phyloP scores from a whole-genome alignment of 2,113 vertebrate genomes.

The Caloenas nicobarica region DNA sequence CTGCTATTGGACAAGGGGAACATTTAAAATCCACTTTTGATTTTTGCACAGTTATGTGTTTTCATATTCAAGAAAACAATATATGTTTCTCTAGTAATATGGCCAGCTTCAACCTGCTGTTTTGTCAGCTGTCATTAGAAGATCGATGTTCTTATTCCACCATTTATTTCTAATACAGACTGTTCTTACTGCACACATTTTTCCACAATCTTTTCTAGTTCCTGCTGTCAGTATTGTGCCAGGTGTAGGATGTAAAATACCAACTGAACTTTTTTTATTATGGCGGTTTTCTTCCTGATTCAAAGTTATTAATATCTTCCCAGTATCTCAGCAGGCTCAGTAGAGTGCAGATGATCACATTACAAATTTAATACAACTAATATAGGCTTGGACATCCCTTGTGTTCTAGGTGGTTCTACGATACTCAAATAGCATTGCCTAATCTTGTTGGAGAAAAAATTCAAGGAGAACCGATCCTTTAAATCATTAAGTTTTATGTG shows the following conservation, averaged over 20 bases:
- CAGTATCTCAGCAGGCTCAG: background rate
- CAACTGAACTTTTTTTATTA: background rate
- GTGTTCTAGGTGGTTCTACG: background rate
- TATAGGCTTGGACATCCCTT: background rate
- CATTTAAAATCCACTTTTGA: background rate
- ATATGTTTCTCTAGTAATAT: background rate
- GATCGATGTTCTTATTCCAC: background rate
- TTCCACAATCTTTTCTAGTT: background rate
- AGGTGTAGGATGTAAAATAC: background rate
- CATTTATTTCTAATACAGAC: background rate
- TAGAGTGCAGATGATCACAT: background rate
- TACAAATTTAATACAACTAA: background rate
- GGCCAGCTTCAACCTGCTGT: background rate
- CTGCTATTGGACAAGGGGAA: background rate
- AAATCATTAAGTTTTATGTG: fast-evolving
- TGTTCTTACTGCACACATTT: background rate
- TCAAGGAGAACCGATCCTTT: background rate
- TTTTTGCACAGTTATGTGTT: background rate
- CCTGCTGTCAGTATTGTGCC: background rate
- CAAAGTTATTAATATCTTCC: background rate
- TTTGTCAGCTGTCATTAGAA: background rate
- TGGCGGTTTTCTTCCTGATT: background rate
- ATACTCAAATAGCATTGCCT: background rate
- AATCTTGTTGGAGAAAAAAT: background rate
- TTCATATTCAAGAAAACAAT: background rate